phyloP scores from a whole-genome alignment of 2,888 invertebrate genomes.

The Orthosia cruda region DNA sequence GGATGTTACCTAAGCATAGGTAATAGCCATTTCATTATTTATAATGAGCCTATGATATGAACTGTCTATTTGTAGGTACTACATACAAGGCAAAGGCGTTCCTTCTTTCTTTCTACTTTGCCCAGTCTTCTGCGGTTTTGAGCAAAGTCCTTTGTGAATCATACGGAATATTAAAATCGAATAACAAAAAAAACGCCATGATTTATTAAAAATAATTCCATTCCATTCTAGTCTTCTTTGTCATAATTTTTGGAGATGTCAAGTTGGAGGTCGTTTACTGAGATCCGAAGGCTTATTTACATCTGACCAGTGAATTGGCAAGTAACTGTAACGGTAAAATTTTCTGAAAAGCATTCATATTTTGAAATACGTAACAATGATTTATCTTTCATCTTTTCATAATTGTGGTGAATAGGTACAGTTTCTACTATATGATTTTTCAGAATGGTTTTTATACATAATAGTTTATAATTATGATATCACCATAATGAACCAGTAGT shows the following conservation, averaged over 20 bases:
- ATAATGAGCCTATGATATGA: too few species aligned
- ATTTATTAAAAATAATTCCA: constrained; percentile 21
- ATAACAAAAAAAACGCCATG: background rate
- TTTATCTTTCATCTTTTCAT: background rate
- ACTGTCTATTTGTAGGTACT: too few species aligned
- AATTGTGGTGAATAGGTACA: background rate
- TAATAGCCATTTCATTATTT: too few species aligned
- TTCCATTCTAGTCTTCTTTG: constrained; percentile 10
- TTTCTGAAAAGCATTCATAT: background rate
- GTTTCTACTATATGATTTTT: background rate
- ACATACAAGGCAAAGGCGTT: too few species aligned
- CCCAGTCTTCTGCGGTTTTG: too few species aligned
- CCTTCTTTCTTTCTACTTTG: too few species aligned
- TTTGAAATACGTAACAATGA: background rate
- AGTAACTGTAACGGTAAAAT: constrained; percentile 18
- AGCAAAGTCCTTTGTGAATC: too few species aligned
- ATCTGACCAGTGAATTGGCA: constrained; percentile 8
- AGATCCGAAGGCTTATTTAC: constrained; percentile 35
- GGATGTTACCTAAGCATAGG: too few species aligned
- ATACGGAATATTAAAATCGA: background rate
- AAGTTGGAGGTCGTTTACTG: constrained; percentile 28
- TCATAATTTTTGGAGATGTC: constrained; percentile 31
- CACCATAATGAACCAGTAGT: constrained; percentile 22
- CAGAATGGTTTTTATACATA: background rate
- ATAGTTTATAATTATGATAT: background rate